Base-by-base conservation (phyloP, 2,797 vertebrate species). In the Pogoniulus pusillus region DNA sequence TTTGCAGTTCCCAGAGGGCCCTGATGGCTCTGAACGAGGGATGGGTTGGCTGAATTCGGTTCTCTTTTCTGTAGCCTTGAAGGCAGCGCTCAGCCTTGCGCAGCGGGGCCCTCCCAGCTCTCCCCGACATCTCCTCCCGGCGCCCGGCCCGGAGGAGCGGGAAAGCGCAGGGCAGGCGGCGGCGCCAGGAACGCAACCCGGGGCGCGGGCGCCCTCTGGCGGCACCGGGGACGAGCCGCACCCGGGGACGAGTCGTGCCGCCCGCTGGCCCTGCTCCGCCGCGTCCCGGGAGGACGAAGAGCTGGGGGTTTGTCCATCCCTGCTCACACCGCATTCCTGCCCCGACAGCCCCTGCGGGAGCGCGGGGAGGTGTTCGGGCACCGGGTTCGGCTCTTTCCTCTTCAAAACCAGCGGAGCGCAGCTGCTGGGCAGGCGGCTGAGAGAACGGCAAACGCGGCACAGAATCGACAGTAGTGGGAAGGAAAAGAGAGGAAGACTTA, bases 341-440 rank as follows among this genome's bases (percentile, higher is more conserved):
- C n/a, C 18, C 30, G 2, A 10, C 59, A 5, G 49, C 22, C 5
- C 23, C 47, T 16, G 51, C 51, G 12, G 26, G 29, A 8, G 7
- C 29, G 1, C 6, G 9, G 23, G 37, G 34, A 37, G 34, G 3
- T 7, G 39, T 13, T 3, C 5, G 60, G 24, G 78, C 29, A 7
- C 13, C 3, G 1, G 1, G 16, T 10, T 16, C 7, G 7, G 11
- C 17, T 13, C 51, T 51, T 16, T 29, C 11, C 0, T 1, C 22
- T 4, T 17, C 7, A 12, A 22, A 3, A 0, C 12, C 10, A n/a
- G 16, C 6, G 4, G 29, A 32, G 68, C 51, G 27, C 45, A 9
- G 12, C 24, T 24, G 4, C 30, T 35, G 30, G 4, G 54, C 12
- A 14, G 24, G 34, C 18, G n/a, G 10, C 19, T 18, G 5, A 19